phyloP scores from a whole-genome alignment of 1,140 invertebrate species.

The Drosophila melanica region DNA sequence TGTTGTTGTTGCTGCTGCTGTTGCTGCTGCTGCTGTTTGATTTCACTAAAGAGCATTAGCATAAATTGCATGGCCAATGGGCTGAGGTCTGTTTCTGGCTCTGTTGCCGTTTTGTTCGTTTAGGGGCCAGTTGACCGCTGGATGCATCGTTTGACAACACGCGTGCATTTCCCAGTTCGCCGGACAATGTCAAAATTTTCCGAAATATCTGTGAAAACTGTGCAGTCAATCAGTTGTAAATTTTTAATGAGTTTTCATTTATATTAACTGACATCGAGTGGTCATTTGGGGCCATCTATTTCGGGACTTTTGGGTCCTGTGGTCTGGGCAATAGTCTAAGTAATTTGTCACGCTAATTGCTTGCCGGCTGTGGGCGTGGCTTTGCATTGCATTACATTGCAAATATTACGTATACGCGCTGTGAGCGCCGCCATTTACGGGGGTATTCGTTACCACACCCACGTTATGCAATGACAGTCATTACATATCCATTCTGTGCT shows the following conservation, averaged over 20 bases:
- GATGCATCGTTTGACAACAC: slow-evolving; percentile 63
- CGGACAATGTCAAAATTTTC: slow-evolving; percentile 48
- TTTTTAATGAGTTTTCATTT: slow-evolving; percentile 82
- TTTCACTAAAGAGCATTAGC: slow-evolving; percentile 81
- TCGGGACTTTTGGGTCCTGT: slow-evolving; percentile 17
- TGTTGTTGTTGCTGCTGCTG: slow-evolving; percentile 37
- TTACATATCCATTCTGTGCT: neutral
- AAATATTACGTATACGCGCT: slow-evolving; percentile 57
- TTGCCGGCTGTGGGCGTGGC: slow-evolving; percentile 37
- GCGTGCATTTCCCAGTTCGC: slow-evolving; percentile 11
- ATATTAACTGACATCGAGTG: slow-evolving; percentile 47
- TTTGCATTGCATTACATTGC: slow-evolving; percentile 31
- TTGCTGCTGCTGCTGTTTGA: slow-evolving; percentile 59
- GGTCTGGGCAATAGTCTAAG: slow-evolving; percentile 34
- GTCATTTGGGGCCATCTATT: slow-evolving; percentile 22
- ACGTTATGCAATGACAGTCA: neutral
- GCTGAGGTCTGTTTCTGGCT: neutral
- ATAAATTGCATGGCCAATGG: slow-evolving; percentile 64
- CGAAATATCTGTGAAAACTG: slow-evolving; percentile 49
- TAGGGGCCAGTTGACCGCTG: neutral
- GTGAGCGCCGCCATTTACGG: neutral
- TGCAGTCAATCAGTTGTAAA: slow-evolving; percentile 80
- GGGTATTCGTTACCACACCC: neutral
- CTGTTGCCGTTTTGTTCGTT: slow-evolving; percentile 25
- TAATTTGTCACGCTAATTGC: slow-evolving; percentile 78